These are phyloP conservation scores for Anolis carolinensis DNA, from an alignment of 2,113 vertebrate genomes.

Conservation along the genomic window DNA sequence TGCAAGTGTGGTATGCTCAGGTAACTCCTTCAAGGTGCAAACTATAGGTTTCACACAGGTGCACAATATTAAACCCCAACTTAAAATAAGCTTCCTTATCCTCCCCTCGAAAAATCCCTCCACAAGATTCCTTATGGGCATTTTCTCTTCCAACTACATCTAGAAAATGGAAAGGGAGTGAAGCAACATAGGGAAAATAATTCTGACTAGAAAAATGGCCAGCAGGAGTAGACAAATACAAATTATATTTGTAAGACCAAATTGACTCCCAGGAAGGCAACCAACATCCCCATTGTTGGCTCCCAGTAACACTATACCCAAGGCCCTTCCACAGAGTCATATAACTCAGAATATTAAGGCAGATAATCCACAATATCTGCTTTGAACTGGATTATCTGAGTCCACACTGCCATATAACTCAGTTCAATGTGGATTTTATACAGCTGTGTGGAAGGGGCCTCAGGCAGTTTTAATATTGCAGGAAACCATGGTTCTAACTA, in stretches of 20 bases:
- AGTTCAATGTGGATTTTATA: too few relatives aligned
- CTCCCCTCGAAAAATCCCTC: background rate
- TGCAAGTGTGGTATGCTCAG: constrained; percentile 38
- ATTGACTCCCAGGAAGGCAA: too few relatives aligned
- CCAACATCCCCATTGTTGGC: background rate
- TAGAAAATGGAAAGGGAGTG: background rate
- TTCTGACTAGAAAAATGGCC: too few relatives aligned
- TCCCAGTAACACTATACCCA: background rate
- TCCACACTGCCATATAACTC: too few relatives aligned
- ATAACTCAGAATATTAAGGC: too few relatives aligned
- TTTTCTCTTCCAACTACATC: background rate
- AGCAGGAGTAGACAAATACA: background rate
- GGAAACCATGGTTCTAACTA: background rate
- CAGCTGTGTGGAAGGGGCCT: too few relatives aligned
- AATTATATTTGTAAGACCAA: too few relatives aligned
- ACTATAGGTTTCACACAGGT: background rate
- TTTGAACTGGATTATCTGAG: too few relatives aligned
- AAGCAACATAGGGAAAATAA: background rate
- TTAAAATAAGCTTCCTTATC: background rate
- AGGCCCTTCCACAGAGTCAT: too few relatives aligned
- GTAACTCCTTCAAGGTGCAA: background rate
- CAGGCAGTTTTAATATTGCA: background rate
- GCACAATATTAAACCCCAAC: background rate
- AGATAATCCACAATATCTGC: too few relatives aligned
- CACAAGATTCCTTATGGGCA: background rate